These are phyloP conservation scores for Ivindomyrus marchei DNA, from an alignment of 2,113 vertebrate genomes.

Conservation along the genomic window DNA sequence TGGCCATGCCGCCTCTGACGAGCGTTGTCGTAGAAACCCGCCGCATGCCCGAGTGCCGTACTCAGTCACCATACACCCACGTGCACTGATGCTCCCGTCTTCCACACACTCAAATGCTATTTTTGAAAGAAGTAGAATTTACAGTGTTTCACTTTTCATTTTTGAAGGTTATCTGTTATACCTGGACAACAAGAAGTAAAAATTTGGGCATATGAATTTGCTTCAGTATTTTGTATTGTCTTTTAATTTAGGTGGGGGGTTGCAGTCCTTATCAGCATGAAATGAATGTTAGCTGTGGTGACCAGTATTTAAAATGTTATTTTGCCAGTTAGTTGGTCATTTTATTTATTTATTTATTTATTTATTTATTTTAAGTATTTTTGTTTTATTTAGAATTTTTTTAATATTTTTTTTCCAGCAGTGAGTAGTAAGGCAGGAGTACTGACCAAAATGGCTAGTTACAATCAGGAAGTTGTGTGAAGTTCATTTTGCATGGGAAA, in stretches of 20 bases:
- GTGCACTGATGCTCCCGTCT: not conserved
- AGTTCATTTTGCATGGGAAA: not conserved
- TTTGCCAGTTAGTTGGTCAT: not conserved
- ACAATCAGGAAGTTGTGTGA: not conserved
- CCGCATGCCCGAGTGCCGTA: constrained; percentile 37
- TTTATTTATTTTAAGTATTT: not conserved
- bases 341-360: not conserved
- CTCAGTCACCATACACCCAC: constrained; percentile 28
- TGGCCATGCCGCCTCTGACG: constrained; percentile 13
- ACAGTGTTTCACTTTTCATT: not conserved
- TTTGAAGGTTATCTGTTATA: not conserved
- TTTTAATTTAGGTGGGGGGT: not conserved
- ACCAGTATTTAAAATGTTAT: not conserved
- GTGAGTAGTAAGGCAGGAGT: not conserved
- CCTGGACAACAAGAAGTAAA: not conserved
- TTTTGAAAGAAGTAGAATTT: not conserved
- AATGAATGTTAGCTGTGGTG: not conserved
- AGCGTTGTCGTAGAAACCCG: constrained; percentile 49
- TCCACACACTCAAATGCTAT: not conserved
- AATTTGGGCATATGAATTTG: not conserved
- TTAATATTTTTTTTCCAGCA: not conserved
- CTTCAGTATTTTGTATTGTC: not conserved
- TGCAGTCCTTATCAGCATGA: not conserved
- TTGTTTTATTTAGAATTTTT: not conserved
- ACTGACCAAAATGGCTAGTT: not conserved